These are phyloP conservation scores for Danio rerio DNA, from an alignment of 2,113 vertebrate genomes.

Conservation along the genomic window GRCz12tu NC_133176.1:62556501-62557000, in stretches of 20 bases:
- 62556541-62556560: conserved; percentile 95
- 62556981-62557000: no score
- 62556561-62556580: conserved; percentile 93
- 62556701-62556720: conserved; percentile 92
- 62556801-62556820: neutral
- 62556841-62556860: conserved; percentile 87
- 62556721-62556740: conserved; percentile 94
- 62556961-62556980: no score
- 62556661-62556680: neutral
- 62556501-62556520: conserved; percentile 88
- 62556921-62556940: neutral
- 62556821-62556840: neutral
- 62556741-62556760: conserved; percentile 86
- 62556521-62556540: conserved; percentile 94
- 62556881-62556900: conserved; percentile 91
- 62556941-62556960: neutral
- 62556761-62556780: no score
- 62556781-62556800: neutral
- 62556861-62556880: conserved; percentile 91
- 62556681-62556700: conserved; percentile 73
- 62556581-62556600: conserved; percentile 95
- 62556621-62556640: conserved; percentile 29
- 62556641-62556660: no score
- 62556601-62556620: conserved; percentile 77
- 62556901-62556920: conserved; percentile 82